Evolutionary conservation across 2,113 vertebrate species (phyloP).

Genomic region (Baryphthengus martii): DNA sequence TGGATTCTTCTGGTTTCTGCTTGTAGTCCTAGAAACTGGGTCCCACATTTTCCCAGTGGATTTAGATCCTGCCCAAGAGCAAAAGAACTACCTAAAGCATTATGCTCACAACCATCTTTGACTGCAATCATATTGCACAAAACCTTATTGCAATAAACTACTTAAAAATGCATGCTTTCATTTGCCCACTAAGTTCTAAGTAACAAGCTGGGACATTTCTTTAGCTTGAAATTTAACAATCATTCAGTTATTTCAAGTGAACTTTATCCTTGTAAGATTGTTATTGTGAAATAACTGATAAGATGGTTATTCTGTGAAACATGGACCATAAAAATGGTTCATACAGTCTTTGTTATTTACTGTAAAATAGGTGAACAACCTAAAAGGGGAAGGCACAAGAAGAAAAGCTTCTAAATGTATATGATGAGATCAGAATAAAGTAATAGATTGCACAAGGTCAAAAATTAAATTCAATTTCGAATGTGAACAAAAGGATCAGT

Average conservation of each 20-base stretch:
- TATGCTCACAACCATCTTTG: neutral
- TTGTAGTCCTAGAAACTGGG: neutral
- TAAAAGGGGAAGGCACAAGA: neutral
- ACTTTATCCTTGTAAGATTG: neutral
- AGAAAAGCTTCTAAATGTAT: neutral
- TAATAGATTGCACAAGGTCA: rapidly evolving
- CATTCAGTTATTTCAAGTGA: neutral
- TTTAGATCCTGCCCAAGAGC: neutral
- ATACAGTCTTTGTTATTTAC: neutral
- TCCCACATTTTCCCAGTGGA: neutral
- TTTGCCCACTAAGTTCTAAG: neutral
- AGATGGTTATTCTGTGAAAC: neutral
- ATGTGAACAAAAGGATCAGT: neutral
- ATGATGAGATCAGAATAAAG: neutral
- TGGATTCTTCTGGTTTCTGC: neutral
- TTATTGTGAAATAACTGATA: neutral
- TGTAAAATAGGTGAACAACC: neutral
- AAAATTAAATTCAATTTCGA: neutral
- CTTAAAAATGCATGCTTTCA: neutral
- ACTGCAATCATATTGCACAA: neutral
- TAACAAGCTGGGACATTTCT: neutral
- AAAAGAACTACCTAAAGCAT: neutral
- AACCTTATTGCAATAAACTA: neutral
- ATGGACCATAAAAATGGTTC: neutral
- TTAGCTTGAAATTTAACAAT: neutral